Evolutionary conservation across 2,797 vertebrate species (phyloP).

Genomic region (Percopsis omiscomaycus): DNA sequence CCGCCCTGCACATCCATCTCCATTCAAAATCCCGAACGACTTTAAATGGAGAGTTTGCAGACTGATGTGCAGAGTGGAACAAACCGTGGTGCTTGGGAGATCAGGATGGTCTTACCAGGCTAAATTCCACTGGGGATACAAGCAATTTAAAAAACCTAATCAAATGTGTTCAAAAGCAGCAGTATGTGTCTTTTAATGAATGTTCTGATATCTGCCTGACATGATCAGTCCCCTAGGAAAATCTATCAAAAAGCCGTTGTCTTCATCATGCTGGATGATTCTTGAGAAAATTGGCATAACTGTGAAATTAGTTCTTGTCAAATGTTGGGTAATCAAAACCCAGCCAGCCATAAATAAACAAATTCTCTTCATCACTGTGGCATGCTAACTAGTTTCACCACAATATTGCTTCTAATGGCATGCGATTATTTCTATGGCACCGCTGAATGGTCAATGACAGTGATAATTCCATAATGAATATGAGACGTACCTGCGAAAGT

Average conservation of each 20-base stretch:
- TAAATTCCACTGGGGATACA: slow-evolving; percentile 47
- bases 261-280: slow-evolving; percentile 62
- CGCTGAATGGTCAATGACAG: slow-evolving; percentile 54
- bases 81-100: too few species aligned
- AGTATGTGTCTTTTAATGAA: slow-evolving; percentile 58
- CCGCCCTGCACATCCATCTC: too few species aligned
- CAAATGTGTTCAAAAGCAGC: slow-evolving; percentile 65
- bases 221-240: slow-evolving; percentile 67
- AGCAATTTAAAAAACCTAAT: slow-evolving; percentile 66
- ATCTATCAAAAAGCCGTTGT: slow-evolving; percentile 68
- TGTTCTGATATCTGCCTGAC: slow-evolving; percentile 61
- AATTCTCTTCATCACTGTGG: slow-evolving; percentile 50
- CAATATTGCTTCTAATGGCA: slow-evolving; percentile 56
- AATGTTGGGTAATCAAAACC: slow-evolving; percentile 70
- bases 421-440: slow-evolving; percentile 61
- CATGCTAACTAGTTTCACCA: slow-evolving; percentile 63
- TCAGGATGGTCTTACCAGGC: too few species aligned
- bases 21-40: too few species aligned
- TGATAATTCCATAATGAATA: slow-evolving; percentile 65
- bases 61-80: too few species aligned
- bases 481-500: slow-evolving; percentile 54
- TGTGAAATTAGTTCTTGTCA: slow-evolving; percentile 75
- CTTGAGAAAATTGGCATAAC: slow-evolving; percentile 66
- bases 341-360: slow-evolving; percentile 71
- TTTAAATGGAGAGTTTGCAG: too few species aligned